Evolutionary conservation across 2,797 vertebrate genomes (phyloP), one percentile per base, ranked within the genome.

Genomic region (Sebastes paucispinis): DNA sequence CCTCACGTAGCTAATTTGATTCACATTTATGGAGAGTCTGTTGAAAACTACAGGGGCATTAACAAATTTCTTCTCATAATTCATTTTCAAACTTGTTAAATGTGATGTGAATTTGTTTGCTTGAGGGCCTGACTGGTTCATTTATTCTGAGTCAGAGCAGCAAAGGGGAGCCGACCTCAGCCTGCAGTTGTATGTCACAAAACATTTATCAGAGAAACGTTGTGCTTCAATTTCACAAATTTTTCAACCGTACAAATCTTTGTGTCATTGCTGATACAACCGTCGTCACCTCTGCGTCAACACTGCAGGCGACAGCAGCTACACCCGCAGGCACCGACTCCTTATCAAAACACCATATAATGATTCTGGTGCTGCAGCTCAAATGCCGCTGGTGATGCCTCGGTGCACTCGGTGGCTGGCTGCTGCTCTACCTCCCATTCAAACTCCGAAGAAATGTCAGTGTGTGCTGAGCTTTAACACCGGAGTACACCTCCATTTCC

Each of bases 371-470:
- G 65, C 74, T 83, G 81, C 69, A 74, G 67, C 71, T 81, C 54
- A 77, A 73, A 89, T 74, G 80, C 73, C 25, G 54, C 79, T 18
- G 77, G 79, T 59, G 55, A 86, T 62, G 77, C 75, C 73, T 82
- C 29, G 7, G 20, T 52, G 50, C 50, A 9, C 20, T 52, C 2
- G 8, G 50, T 54, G 50, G 50, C 50, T 12, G 77, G 59, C 76
- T 81, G 59, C 58, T 59, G 74, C 58, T 54, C 7, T 67, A 74
- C 32, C 67, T 83, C 71, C 79, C 55, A 75, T 72, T 78, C 60
- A 78, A 82, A 82, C 76, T 73, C 62, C 14, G 32, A 54, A 10
- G 50, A 54, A 54, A 54, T 54, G 20, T 54, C 50, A 54, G n/a
- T 54, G 50, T 54, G 2, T 54, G 50, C 50, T 54, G n/a, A 22